Base-by-base conservation (phyloP, 2,888 invertebrate genomes). In the Scaptomyza parva region DNA sequence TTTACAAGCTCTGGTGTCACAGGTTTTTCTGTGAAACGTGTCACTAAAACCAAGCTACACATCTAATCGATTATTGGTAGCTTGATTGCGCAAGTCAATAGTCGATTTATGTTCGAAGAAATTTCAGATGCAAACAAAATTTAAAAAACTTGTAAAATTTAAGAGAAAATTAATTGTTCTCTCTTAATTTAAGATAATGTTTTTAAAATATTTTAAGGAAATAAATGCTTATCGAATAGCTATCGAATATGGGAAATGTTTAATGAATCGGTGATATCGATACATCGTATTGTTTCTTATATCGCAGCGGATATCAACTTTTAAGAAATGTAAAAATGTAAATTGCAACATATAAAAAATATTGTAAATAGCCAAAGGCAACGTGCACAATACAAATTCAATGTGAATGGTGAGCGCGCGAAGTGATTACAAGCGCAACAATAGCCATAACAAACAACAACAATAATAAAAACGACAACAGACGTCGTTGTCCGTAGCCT, bases 281-380 rank as follows among this genome's bases (percentile, higher is more conserved):
- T 73, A 64, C 59, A 73, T 73, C 69, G 69, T 33, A 45, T 44
- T 72, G 55, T 64, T 64, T 61, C 69, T 61, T 55, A 70, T 73
- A 73, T 73, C 69, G 73, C 64, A 55, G 69, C 47, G 73, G 74
- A 70, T 75, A 80, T 80, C 79, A 80, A 80, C 79, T 80, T 80
- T 80, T 83, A 70, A 73, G 70, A 82, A 79, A 65, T 82, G 71
- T 83, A 75, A 70, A 81, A 84, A 84, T 81, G 85, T 81, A 82
- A 71, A 77, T 79, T 69, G 70, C 72, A 72, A 79, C 67, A 71
- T 66, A 63, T 59, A 54, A 66, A 63, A 72, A 20, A 39, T 66
- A 66, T 43, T 81, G 76, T 81, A 80, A 85, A 76, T 76, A 81
- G 61, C 70, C 66, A 70, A 63, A 72, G 51, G 60, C 70, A 67